phyloP scores from a whole-genome alignment of 2,113 vertebrate genomes.

The Thamnophis sirtalis region DNA sequence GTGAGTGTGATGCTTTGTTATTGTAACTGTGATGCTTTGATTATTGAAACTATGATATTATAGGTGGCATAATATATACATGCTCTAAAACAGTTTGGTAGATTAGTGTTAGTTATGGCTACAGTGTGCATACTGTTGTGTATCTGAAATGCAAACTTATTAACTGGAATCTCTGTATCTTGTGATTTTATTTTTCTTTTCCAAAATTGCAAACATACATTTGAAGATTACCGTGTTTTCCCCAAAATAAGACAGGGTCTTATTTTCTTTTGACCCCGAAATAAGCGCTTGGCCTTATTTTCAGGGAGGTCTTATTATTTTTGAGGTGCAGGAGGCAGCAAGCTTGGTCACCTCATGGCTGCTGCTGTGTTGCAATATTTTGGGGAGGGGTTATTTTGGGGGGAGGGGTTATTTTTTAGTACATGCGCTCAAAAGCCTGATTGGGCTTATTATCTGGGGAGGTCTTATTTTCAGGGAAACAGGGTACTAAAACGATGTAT shows the following conservation, averaged over 20 bases:
- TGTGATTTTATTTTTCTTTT: not conserved
- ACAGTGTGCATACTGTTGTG: not conserved
- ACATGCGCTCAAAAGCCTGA: too few species aligned
- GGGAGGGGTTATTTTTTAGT: too few species aligned
- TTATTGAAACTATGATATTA: not conserved
- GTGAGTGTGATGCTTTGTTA: not conserved
- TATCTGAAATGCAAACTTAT: not conserved
- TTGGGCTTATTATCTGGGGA: too few species aligned
- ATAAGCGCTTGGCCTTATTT: too few species aligned
- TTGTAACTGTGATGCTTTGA: not conserved
- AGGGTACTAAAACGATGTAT: not conserved
- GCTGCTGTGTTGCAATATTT: too few species aligned
- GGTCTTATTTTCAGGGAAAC: too few species aligned
- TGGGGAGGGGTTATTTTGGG: too few species aligned
- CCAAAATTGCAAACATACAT: not conserved
- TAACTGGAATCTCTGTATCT: not conserved
- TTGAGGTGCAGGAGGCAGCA: too few species aligned
- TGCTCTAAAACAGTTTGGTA: not conserved
- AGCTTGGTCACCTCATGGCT: too few species aligned
- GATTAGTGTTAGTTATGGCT: slow-evolving; percentile 1
- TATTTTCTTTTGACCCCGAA: too few species aligned
- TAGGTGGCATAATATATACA: not conserved
- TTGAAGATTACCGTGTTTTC: not conserved
- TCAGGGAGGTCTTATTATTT: too few species aligned
- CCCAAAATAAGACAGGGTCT: too few species aligned